phyloP scores from a whole-genome alignment of 2,113 vertebrate species.

The Cololabis saira region DNA sequence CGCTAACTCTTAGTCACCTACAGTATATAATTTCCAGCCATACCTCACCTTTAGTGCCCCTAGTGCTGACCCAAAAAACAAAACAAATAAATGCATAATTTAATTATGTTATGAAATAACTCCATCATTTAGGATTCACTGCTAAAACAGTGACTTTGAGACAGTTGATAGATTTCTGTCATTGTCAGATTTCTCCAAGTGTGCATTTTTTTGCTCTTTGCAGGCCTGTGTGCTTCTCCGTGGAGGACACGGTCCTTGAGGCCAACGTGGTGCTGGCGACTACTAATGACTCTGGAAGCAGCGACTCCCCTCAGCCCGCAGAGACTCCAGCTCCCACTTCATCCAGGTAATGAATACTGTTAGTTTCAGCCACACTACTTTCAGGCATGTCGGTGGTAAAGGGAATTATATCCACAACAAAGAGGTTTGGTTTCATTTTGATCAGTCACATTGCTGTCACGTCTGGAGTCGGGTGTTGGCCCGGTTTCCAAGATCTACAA shows the following conservation, averaged over 20 bases:
- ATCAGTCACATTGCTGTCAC: neutral
- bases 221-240: slow-evolving; percentile 89
- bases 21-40: no score
- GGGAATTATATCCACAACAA: no score
- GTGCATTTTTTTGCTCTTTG: slow-evolving; percentile 3
- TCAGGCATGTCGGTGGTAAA: neutral
- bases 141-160: no score
- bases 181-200: neutral
- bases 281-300: slow-evolving; percentile 74
- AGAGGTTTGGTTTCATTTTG: slow-evolving; percentile 1
- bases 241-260: slow-evolving; percentile 87
- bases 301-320: slow-evolving; percentile 55
- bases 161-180: no score
- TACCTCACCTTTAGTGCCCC: no score
- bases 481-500: slow-evolving; percentile 9
- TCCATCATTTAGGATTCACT: no score
- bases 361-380: neutral
- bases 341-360: slow-evolving; percentile 54
- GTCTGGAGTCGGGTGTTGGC: neutral
- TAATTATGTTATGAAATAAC: no score
- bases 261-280: slow-evolving; percentile 90
- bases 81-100: no score
- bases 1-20: no score
- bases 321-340: neutral
- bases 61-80: no score